These are phyloP conservation scores for Macrochelys suwanniensis DNA, from an alignment of 2,797 vertebrate genomes.

Conservation along the genomic window DNA sequence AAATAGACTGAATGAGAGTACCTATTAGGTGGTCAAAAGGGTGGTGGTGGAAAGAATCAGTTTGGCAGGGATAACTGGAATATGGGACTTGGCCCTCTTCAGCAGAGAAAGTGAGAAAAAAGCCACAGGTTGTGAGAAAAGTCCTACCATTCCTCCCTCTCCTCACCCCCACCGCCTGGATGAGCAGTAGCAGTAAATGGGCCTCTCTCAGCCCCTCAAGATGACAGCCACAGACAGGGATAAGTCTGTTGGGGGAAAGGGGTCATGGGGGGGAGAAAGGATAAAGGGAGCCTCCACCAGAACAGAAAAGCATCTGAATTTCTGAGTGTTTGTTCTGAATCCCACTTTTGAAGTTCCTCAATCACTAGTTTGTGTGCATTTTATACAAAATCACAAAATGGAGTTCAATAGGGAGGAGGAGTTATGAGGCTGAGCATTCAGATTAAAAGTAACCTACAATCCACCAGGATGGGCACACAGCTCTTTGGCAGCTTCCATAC, in stretches of 20 bases:
- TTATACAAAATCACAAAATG: neutral
- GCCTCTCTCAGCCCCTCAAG: neutral
- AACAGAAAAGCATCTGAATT: neutral
- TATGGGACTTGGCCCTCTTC: neutral
- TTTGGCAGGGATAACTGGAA: neutral
- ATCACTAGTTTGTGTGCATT: neutral
- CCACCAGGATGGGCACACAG: neutral
- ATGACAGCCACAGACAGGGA: neutral
- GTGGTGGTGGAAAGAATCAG: neutral
- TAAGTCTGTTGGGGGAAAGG: neutral
- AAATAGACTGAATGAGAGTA: neutral
- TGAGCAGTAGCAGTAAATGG: neutral
- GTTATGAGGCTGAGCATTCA: neutral
- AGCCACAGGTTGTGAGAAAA: neutral
- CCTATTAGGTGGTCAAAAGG: neutral
- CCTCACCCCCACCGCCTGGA: neutral
- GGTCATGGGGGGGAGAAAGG: accelerated
- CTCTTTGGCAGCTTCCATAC: neutral
- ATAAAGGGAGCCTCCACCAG: neutral
- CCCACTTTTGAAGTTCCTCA: neutral
- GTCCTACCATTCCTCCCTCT: neutral
- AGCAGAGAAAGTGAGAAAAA: neutral
- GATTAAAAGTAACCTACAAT: neutral
- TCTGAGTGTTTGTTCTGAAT: neutral
- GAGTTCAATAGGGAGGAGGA: neutral